Conservation (phyloP, 2,888 invertebrate genomes). For the Oxytorus armatus region DNA sequence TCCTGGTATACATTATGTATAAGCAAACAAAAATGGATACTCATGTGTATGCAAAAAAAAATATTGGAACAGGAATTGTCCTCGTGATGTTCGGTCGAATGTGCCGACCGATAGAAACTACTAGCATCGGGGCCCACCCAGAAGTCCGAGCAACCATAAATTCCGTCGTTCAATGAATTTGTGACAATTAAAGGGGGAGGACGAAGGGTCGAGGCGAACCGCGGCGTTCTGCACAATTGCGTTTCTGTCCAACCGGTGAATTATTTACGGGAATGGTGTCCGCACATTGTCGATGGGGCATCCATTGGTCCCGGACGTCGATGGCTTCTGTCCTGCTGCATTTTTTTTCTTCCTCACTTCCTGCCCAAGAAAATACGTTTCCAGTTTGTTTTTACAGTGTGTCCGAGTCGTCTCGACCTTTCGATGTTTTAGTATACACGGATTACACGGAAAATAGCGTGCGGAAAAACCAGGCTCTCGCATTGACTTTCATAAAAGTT, state of each 20-base stretch:
- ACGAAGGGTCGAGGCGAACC: slow-evolving; percentile 58
- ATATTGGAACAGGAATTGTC: slow-evolving; percentile 68
- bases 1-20: slow-evolving; percentile 18
- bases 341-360: slow-evolving; percentile 55
- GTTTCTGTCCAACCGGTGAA: slow-evolving; percentile 67
- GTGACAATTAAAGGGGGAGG: slow-evolving; percentile 74
- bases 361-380: slow-evolving; percentile 50
- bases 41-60: slow-evolving; percentile 71
- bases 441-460: slow-evolving; percentile 32
- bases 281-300: slow-evolving; percentile 72
- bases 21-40: slow-evolving; percentile 34
- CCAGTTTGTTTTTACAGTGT: not conserved
- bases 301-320: slow-evolving; percentile 44
- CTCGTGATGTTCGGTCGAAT: slow-evolving; percentile 57
- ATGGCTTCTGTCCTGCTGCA: slow-evolving; percentile 52
- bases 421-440: slow-evolving; percentile 13
- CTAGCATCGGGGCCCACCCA: slow-evolving; percentile 73
- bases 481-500: slow-evolving; percentile 47
- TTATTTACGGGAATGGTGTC: slow-evolving; percentile 76
- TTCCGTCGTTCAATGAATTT: slow-evolving; percentile 65
- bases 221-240: slow-evolving; percentile 67
- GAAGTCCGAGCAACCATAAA: slow-evolving; percentile 71
- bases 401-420: slow-evolving; percentile 4
- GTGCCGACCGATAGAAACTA: slow-evolving; percentile 46
- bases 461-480: slow-evolving; percentile 59